Conservation (phyloP, 53 echinoderm and acorn worm genomes). For the Stichopus horrens region DNA sequence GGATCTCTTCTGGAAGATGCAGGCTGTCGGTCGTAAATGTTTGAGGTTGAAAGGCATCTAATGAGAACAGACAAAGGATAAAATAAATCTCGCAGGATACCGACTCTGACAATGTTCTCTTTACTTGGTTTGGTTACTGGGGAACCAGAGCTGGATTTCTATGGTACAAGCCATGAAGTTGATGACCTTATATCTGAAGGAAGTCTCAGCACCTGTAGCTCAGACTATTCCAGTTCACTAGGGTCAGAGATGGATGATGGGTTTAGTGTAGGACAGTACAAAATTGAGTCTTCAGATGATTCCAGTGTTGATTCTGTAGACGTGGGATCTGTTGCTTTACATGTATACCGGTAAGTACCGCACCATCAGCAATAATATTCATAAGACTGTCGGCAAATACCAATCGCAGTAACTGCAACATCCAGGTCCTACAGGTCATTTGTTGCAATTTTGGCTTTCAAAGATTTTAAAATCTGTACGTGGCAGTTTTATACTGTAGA, state of each 20-base stretch:
- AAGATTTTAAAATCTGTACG: too few relatives aligned
- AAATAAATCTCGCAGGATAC: not conserved
- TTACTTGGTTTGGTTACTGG: slow-evolving; percentile 35
- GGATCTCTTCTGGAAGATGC: too few relatives aligned
- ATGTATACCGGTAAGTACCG: not conserved
- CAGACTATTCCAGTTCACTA: slow-evolving; percentile 17
- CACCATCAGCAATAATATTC: not conserved
- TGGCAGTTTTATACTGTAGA: too few relatives aligned
- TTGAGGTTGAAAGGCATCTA: too few relatives aligned
- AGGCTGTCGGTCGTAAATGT: too few relatives aligned
- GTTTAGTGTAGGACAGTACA: not conserved
- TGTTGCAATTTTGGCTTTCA: too few relatives aligned
- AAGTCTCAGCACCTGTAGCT: slow-evolving; percentile 7
- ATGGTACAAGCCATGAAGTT: not conserved
- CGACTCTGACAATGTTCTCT: slow-evolving; percentile 1
- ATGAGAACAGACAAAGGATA: too few relatives aligned
- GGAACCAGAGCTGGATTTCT: slow-evolving; percentile 7
- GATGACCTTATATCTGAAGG: not conserved
- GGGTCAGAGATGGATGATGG: not conserved
- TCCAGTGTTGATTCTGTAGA: not conserved
- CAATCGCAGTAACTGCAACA: too few relatives aligned
- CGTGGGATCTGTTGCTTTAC: not conserved
- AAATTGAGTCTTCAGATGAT: not conserved
- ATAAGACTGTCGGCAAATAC: too few relatives aligned
- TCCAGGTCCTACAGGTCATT: too few relatives aligned